Conservation (phyloP, 2,888 invertebrate genomes). For the Tipula helvola region DNA sequence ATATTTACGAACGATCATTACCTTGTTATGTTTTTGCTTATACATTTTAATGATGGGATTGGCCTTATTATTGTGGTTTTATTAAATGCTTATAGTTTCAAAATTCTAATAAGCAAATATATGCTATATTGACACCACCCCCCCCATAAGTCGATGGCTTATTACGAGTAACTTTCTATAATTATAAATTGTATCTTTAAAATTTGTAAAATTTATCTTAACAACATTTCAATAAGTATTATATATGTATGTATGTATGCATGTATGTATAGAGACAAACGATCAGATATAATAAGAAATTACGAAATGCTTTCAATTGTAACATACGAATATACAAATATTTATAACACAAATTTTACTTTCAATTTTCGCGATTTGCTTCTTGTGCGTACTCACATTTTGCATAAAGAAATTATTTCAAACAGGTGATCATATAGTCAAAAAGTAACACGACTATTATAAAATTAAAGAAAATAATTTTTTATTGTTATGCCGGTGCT, state of each 20-base stretch:
- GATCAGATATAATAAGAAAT: neutral
- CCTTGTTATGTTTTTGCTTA: neutral
- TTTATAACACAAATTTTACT: neutral
- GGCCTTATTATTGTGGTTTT: neutral
- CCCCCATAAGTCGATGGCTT: neutral
- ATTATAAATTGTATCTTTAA: neutral
- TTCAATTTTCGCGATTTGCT: neutral
- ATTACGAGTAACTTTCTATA: neutral
- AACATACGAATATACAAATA: neutral
- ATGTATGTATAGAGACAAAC: neutral
- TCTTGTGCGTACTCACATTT: neutral
- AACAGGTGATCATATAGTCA: neutral
- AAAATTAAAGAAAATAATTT: neutral
- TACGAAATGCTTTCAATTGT: neutral
- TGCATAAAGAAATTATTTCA: neutral
- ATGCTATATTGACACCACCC: neutral
- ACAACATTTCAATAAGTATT: neutral
- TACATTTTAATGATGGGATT: neutral
- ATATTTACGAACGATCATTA: neutral
- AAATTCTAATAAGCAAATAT: neutral
- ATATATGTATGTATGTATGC: too few relatives aligned
- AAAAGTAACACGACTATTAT: neutral
- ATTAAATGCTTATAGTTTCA: neutral
- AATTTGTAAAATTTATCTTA: neutral
- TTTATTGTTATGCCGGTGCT: too few relatives aligned